Evolutionary conservation across 2,113 vertebrate genomes (phyloP), one percentile per base, ranked within the genome.

Genomic region (Pteronura brasiliensis): DNA sequence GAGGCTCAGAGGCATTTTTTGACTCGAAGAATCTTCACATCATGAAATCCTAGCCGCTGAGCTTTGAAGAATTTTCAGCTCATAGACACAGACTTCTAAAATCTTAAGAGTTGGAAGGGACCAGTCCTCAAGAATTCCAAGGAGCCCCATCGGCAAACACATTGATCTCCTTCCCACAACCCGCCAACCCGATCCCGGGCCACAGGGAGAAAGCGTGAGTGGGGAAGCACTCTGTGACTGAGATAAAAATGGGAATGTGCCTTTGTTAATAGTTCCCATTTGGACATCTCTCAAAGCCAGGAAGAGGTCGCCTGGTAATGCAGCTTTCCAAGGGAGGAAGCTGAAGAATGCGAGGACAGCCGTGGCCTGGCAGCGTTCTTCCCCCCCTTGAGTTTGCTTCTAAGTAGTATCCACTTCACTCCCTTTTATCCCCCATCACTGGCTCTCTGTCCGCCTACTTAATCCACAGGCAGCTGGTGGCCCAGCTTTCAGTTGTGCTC

Each of bases 181-280:
- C 88, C 59, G 49, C 76, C 88, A 57, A 5, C 90, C 61, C 23
- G 17, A 12, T 88, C 72, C 59, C 17, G 29, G 76, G 88, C 95
- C 81, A 49, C 44, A 72, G 92, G 87, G 81, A 80, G 94, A 85
- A 85, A 89, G 93, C 87, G 94, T 65, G 95, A 87, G 80, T 7
- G 6, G 93, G 36, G 65, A 93, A 95, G 96, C 95, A 79, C 85
- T 97, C 95, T 97, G 94, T 94, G 97, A 96, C 8, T 23, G 95
- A 97, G 97, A 98, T 97, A 98, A 97, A 97, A 96, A 96, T 96
- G 97, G 97, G 98, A 96, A 96, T 91, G 65, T 97, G 98, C 94
- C 97, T 97, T 93, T 96, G 97, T 88, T 97, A 98, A 98, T 95
- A 94, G 95, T 97, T 98, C 98, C 98, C 97, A 97, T 98, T 97